phyloP scores from a whole-genome alignment of 1,140 invertebrate genomes.

The Rhopalosiphum padi region DNA sequence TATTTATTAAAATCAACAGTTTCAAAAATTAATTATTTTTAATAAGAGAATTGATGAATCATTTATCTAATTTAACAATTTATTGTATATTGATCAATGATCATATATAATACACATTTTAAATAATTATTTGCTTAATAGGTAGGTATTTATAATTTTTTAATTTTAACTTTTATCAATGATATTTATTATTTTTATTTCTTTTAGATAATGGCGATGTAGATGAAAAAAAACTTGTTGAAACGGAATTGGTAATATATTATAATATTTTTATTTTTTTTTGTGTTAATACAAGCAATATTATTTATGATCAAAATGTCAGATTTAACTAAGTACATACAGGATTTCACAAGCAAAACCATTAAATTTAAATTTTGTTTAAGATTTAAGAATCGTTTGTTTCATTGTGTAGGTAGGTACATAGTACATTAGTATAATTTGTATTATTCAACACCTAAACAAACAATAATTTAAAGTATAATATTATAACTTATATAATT shows the following conservation, averaged over 20 bases:
- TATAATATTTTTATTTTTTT: not conserved
- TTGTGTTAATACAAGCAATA: not conserved
- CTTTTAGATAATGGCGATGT: not conserved
- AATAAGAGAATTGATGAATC: not conserved
- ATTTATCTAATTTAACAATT: not conserved
- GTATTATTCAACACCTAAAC: not conserved
- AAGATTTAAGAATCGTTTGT: not conserved
- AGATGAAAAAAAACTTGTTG: conserved; percentile 1
- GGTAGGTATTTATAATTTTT: not conserved
- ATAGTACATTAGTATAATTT: not conserved
- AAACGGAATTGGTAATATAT: conserved; percentile 8
- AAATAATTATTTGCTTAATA: conserved; percentile 7
- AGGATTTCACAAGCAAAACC: not conserved
- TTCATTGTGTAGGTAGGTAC: conserved; percentile 7
- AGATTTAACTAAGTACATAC: not conserved
- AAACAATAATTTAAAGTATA: not conserved
- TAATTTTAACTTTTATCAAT: not conserved
- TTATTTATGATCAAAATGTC: not conserved
- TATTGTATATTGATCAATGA: not conserved
- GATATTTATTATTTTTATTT: not conserved
- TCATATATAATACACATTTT: not conserved
- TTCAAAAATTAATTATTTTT: not conserved
- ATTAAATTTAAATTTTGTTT: conserved; percentile 13
- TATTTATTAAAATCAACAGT: not conserved
- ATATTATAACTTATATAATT: not conserved